Percentiles rank a stretch among this genome's conserved stretches.
These are phyloP conservation scores for Zoanthus gigantus DNA, from an alignment of 92 coral and sea anemone genomes.

Conservation along the genomic window DNA sequence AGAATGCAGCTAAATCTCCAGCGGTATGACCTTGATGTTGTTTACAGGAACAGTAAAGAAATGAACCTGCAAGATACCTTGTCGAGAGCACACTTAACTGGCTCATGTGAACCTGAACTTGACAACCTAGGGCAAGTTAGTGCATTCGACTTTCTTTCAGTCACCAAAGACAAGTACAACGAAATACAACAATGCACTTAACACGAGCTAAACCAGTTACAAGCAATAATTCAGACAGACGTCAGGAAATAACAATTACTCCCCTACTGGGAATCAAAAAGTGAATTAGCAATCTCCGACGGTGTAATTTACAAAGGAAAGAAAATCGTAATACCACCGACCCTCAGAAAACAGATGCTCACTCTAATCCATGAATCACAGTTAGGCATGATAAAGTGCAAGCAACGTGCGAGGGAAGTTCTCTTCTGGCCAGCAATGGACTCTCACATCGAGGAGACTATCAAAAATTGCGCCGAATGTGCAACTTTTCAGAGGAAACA, in stretches of 20 bases:
- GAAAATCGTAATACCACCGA: slow-evolving; percentile 54
- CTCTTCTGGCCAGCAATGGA: slow-evolving; percentile 56
- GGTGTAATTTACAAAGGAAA: slow-evolving; percentile 62
- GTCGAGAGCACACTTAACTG: too few species aligned
- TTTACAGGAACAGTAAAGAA: too few species aligned
- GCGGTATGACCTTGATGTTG: too few species aligned
- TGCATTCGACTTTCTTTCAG: too few species aligned
- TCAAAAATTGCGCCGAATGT: slow-evolving; percentile 52
- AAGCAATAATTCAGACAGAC: slow-evolving; percentile 33
- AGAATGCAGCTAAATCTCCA: too few species aligned
- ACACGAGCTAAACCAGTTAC: slow-evolving; percentile 52
- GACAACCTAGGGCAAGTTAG: too few species aligned
- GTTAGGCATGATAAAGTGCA: slow-evolving; percentile 47
- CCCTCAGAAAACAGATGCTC: slow-evolving; percentile 49
- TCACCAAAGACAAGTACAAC: too few species aligned
- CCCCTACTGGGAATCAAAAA: slow-evolving; percentile 54
- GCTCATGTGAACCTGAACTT: too few species aligned
- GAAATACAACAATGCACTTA: slow-evolving; percentile 32
- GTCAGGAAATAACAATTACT: not conserved
- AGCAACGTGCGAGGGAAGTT: slow-evolving; percentile 51
- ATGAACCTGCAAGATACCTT: too few species aligned
- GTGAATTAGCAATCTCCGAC: slow-evolving; percentile 58
- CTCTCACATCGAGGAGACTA: slow-evolving; percentile 56
- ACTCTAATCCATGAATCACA: slow-evolving; percentile 52
- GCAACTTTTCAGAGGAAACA: slow-evolving; percentile 43